Conservation (phyloP, 2,888 invertebrate genomes). For the Ommatoiulus sabulosus region DNA sequence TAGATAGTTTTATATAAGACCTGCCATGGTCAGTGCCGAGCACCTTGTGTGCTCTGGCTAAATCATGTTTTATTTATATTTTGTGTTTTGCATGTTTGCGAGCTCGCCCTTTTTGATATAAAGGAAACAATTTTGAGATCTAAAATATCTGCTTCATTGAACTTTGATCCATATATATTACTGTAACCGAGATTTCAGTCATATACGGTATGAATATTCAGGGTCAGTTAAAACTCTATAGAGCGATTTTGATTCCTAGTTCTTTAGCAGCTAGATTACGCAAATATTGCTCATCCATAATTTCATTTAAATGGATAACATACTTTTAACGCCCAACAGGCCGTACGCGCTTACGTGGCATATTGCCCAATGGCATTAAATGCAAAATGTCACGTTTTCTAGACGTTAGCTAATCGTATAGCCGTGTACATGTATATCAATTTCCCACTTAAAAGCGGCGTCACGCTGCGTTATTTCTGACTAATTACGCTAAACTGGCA, state of each 20-base stretch:
- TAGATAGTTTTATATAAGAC: too few species aligned
- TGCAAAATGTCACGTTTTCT: neutral
- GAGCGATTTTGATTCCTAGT: neutral
- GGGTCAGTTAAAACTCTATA: too few species aligned
- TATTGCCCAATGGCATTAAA: neutral
- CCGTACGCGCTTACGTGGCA: neutral
- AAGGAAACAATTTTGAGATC: too few species aligned
- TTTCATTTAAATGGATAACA: slow-evolving; percentile 16
- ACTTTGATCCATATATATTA: too few species aligned
- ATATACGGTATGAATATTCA: too few species aligned
- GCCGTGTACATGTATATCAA: neutral
- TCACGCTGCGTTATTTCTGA: neutral
- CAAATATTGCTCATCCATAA: neutral
- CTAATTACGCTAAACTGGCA: neutral
- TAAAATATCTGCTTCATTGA: too few species aligned
- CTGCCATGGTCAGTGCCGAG: too few species aligned
- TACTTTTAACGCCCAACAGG: neutral
- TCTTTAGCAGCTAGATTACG: slow-evolving; percentile 20
- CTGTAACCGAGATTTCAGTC: too few species aligned
- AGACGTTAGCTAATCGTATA: neutral
- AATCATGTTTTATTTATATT: too few species aligned
- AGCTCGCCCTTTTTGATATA: too few species aligned
- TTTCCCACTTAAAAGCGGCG: neutral
- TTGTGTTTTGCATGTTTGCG: too few species aligned
- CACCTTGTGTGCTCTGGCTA: too few species aligned